Percentiles rank a stretch among this genome's conserved stretches.
Conservation (phyloP, 2,888 invertebrate species). For the Pollenia labialis region DNA sequence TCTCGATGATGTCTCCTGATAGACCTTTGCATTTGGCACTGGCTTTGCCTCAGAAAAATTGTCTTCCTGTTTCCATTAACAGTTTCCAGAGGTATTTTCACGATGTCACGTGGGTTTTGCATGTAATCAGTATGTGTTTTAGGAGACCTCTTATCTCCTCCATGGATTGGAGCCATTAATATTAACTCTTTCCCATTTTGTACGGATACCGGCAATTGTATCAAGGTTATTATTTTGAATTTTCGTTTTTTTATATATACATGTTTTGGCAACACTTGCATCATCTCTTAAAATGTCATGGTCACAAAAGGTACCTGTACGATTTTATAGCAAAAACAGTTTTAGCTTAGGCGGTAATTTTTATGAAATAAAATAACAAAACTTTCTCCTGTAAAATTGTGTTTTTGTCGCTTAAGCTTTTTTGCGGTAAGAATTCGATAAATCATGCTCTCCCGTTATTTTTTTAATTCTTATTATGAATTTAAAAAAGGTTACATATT, state of each 20-base stretch:
- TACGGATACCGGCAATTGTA: conserved; percentile 43
- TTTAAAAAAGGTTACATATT: too few relatives aligned
- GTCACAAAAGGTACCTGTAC: too few relatives aligned
- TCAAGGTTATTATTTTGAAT: conserved; percentile 6
- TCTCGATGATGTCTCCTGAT: conserved; percentile 62
- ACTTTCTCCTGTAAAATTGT: too few relatives aligned
- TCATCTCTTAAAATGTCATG: too few relatives aligned
- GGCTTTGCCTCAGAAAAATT: conserved; percentile 36
- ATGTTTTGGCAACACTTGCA: background rate
- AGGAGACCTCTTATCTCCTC: conserved; percentile 39
- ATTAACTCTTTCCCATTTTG: conserved; percentile 40
- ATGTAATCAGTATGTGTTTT: conserved; percentile 3
- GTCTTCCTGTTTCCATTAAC: conserved; percentile 54
- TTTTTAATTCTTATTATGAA: too few relatives aligned
- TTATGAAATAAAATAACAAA: too few relatives aligned
- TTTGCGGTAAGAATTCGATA: too few relatives aligned
- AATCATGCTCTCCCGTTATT: too few relatives aligned
- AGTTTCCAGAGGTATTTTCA: conserved; percentile 48
- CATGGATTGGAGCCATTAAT: conserved; percentile 2
- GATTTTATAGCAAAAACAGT: too few relatives aligned
- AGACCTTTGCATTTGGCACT: conserved; percentile 32
- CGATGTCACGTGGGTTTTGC: conserved; percentile 37
- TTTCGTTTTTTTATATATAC: conserved; percentile 4
- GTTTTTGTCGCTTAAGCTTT: too few relatives aligned
- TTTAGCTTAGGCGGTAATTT: too few relatives aligned